Conservation (phyloP, 2,113 vertebrate genomes). For the Ailurus styani region DNA sequence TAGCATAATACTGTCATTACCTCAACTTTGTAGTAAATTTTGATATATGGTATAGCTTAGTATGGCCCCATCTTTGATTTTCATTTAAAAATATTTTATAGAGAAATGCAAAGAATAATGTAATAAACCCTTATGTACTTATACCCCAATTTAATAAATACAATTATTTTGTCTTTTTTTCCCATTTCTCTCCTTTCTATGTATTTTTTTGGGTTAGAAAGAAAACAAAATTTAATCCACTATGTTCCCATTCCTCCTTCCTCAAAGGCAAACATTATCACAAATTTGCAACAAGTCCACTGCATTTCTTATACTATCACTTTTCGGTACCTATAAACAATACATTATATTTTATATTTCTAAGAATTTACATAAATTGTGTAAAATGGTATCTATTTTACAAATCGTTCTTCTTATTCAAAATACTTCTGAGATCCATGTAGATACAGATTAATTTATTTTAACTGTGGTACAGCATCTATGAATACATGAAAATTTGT, state of each 20-base stretch:
- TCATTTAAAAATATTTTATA: neutral
- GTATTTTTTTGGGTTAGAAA: neutral
- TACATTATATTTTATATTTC: neutral
- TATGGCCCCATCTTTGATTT: neutral
- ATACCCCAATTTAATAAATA: neutral
- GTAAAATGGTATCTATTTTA: neutral
- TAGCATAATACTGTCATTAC: neutral
- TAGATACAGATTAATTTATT: neutral
- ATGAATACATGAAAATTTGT: neutral
- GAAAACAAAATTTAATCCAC: constrained; percentile 13
- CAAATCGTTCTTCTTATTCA: neutral
- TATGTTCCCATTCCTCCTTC: neutral
- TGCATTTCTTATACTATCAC: neutral
- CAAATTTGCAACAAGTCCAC: neutral
- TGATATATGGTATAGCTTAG: neutral
- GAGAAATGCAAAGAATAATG: neutral
- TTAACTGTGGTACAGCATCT: neutral
- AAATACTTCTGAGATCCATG: neutral
- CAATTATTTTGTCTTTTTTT: neutral
- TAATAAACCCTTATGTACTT: neutral
- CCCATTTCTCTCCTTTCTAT: neutral
- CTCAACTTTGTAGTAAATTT: neutral
- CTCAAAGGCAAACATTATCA: neutral
- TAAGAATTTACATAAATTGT: neutral
- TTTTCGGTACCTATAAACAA: neutral